Evolutionary conservation across 1,140 invertebrate species (phyloP).

Genomic region (Frieseomelitta varia): DNA sequence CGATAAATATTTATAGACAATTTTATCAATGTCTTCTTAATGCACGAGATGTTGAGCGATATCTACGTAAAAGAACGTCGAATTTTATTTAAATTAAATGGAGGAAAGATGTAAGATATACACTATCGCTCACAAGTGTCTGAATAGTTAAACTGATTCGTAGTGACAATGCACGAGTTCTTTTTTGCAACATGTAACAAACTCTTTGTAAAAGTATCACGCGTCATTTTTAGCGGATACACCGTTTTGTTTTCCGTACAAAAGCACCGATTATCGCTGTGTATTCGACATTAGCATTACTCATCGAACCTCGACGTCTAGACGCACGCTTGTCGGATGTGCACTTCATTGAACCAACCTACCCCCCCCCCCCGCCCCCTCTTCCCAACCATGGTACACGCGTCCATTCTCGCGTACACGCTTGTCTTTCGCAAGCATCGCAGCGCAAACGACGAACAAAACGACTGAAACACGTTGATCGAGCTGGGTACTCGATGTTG

Average conservation of each 20-base stretch:
- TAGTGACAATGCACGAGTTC: too few species aligned
- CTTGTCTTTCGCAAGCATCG: conserved; percentile 48
- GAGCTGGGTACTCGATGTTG: not conserved
- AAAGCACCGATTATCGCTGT: conserved; percentile 44
- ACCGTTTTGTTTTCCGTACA: not conserved
- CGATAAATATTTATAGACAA: conserved; percentile 25
- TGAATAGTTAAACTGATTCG: too few species aligned
- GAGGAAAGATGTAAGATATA: too few species aligned
- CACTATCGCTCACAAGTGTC: too few species aligned
- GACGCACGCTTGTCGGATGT: conserved; percentile 62
- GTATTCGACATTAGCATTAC: conserved; percentile 49
- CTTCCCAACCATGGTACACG: not conserved
- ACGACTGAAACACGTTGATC: conserved; percentile 21
- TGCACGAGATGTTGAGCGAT: not conserved
- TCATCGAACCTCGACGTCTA: conserved; percentile 52
- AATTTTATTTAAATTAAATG: not conserved
- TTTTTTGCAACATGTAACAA: not conserved
- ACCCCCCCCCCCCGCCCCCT: too few species aligned
- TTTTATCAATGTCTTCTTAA: not conserved
- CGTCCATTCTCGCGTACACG: conserved; percentile 6
- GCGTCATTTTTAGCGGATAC: not conserved
- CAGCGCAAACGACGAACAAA: conserved; percentile 27
- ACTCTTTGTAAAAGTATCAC: not conserved
- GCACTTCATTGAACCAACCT: conserved; percentile 58
- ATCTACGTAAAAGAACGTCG: not conserved